Evolutionary conservation across 2,113 vertebrate species (phyloP), one percentile per base, ranked within the genome.

Genomic region (Rhadina sibilatrix): DNA sequence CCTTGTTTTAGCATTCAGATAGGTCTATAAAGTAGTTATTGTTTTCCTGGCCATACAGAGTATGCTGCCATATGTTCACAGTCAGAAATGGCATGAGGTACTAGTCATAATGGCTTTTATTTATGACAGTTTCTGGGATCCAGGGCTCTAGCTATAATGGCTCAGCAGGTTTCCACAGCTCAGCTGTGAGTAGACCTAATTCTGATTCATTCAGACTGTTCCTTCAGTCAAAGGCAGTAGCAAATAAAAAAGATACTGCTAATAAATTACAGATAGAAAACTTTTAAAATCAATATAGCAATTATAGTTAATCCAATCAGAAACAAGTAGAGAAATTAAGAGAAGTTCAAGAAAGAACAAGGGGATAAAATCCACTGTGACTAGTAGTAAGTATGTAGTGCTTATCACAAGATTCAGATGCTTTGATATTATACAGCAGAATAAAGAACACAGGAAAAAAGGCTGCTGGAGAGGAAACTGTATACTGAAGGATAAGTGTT

Each of bases 31-130:
- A 93, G 77, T 52, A 96, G 95, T 89, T 87, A 92, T 59, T 92
- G 88, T 96, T 96, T 97, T 93, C 69, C 88, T 97, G 94, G 83
- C 80, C 63, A 16, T 54, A 42, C 46, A 76, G 54, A 89, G 76
- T 27, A n/a, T 56, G 65, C 86, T 86, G 65, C 93, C 95, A 79
- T 95, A 96, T 97, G 95, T 66, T 97, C 87, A 52, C 85, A 94
- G 94, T 77, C 96, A 96, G 92, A 87, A 87, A 65, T 96, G 94
- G 93, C 95, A 78, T 94, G 85, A 91, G 91, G 40, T 94, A 92
- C 95, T 97, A 96, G 81, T 95, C 93, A 89, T 93, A 97, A 97
- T 97, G 93, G 93, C 65, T 93, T 96, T 96, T 96, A 97, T 97
- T 98, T 95, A 97, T 97, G 93, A 95, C 85, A 96, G 93, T 91